Evolutionary conservation across 2,113 vertebrate species (phyloP), one percentile per base, ranked within the genome.

Genomic region (Prolemur simus): DNA sequence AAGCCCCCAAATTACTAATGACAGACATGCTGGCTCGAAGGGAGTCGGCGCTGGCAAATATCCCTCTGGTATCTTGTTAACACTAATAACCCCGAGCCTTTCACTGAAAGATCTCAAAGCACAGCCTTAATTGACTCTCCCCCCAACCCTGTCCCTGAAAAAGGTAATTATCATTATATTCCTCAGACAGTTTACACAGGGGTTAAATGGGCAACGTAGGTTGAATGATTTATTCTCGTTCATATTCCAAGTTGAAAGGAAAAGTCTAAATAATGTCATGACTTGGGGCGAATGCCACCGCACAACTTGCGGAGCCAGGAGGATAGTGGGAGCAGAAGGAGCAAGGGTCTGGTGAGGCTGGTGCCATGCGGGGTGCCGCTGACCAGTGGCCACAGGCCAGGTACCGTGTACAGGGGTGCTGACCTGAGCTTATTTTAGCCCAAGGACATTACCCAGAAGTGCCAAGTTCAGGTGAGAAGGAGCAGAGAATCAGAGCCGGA

Each of bases 1-100:
- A 98, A 98, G 97, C 96, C 98, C 88, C 93, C 98, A 98, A 98
- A 98, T 98, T 98, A 98, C 98, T 98, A 98, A 97, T 86, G 98
- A 93, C 97, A 98, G 98, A 97, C 97, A 85, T 56, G 84, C 96
- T 98, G 98, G 98, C 98, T 98, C 96, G 94, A 97, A 97, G 95
- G 98, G 97, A 98, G 96, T 97, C 96, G 96, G 1, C 68, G 92
- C 97, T 98, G 98, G 98, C 98, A 98, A 98, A 97, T 14, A 89
- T 91, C 98, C 96, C 68, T 97, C 96, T 66, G 39, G 98, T 98
- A 98, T 98, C 98, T 98, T 73, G 95, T 97, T 92, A 97, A 96
- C 0, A 37, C 97, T 97, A 98, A 98, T 97, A 97, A 97, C 95
- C 93, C 95, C 0, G 71, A 96, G 95, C 45, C 97, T 98, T 98